These are phyloP conservation scores for Vombatus ursinus DNA, from an alignment of 2,113 vertebrate species.

Conservation along the genomic window DNA sequence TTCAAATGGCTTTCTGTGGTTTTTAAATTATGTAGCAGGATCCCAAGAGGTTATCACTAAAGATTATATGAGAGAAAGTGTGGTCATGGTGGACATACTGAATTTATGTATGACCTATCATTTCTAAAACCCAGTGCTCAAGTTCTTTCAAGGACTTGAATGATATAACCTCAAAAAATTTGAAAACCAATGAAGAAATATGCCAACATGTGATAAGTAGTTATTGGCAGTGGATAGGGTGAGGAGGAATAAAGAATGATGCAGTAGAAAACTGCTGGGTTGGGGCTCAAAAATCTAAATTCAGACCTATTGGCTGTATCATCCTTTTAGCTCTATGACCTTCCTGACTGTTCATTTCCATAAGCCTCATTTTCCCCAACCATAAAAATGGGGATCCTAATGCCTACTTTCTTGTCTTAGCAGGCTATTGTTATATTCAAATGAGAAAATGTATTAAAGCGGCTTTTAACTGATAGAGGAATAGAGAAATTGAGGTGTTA, in stretches of 20 bases:
- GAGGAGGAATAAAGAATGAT: not conserved
- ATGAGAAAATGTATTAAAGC: not conserved
- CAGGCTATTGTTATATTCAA: not conserved
- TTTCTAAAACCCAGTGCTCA: slow-evolving; percentile 29
- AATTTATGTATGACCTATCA: not conserved
- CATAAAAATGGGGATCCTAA: not conserved
- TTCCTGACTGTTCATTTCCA: too few species aligned
- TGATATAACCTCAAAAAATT: not conserved
- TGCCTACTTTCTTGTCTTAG: not conserved
- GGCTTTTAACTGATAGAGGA: not conserved
- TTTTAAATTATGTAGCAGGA: not conserved
- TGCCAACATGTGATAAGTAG: not conserved
- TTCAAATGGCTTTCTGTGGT: not conserved
- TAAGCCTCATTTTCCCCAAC: not conserved
- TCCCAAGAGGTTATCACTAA: not conserved
- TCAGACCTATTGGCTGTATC: not conserved
- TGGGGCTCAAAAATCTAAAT: not conserved
- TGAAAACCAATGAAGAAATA: not conserved
- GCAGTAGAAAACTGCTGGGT: not conserved
- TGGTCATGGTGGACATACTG: not conserved
- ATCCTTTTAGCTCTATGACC: not conserved
- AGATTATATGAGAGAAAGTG: not conserved
- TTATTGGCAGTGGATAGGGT: not conserved
- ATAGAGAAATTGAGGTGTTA: too few species aligned
- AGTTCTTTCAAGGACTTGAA: not conserved